Percentiles rank a stretch among this genome's conserved stretches.
Conservation (phyloP, 2,797 vertebrate genomes). For the Oreochromis grahami region DNA sequence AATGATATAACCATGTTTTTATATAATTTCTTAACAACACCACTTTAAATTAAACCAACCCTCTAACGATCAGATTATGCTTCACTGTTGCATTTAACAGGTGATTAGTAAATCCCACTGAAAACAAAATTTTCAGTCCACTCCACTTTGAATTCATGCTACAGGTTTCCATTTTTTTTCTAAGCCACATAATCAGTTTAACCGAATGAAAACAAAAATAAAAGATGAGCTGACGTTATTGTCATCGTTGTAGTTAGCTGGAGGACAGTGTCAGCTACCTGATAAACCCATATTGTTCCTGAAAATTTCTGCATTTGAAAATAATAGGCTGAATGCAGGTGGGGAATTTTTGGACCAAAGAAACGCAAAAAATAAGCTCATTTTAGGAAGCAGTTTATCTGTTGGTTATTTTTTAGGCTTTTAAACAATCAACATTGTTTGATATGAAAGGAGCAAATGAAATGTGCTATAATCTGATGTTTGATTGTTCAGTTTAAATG, state of each 20-base stretch:
- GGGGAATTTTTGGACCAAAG: not conserved
- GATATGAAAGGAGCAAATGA: not conserved
- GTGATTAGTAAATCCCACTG: not conserved
- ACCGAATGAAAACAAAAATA: not conserved
- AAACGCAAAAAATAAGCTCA: not conserved
- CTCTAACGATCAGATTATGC: not conserved
- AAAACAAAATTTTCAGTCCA: not conserved
- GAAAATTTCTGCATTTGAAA: not conserved
- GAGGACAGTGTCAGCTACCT: not conserved
- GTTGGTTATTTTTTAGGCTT: not conserved
- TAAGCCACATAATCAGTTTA: not conserved
- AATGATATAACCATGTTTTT: not conserved
- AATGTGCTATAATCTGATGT: not conserved
- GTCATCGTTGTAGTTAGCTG: not conserved
- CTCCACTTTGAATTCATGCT: not conserved
- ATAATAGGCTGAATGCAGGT: not conserved
- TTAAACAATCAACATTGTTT: not conserved
- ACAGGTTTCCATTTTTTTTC: not conserved
- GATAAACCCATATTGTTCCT: not conserved
- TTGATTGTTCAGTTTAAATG: not conserved
- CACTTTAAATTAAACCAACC: not conserved
- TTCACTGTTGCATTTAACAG: not conserved
- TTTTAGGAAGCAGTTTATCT: not conserved
- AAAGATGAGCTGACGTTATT: not conserved
- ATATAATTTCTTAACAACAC: not conserved